Evolutionary conservation across 1,140 invertebrate genomes (phyloP).

Genomic region (Rhagoletis pomonella): DNA sequence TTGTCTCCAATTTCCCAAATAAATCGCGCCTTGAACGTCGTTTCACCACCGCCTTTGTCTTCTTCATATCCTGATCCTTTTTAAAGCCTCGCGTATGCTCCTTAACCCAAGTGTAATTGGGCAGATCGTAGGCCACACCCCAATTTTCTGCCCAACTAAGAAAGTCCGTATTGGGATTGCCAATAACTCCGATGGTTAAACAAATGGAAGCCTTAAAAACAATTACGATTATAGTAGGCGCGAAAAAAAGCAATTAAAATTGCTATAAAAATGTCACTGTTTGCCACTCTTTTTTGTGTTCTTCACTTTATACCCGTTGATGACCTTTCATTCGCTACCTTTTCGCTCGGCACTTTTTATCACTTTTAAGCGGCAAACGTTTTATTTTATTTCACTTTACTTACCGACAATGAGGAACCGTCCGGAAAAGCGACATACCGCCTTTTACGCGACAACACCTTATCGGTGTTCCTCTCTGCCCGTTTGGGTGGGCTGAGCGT

Average conservation of each 20-base stretch:
- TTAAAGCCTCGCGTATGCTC: constrained; percentile 73
- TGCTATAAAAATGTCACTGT: neutral
- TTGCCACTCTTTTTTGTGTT: neutral
- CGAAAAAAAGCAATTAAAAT: neutral
- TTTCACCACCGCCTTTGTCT: constrained; percentile 75
- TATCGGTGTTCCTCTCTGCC: neutral
- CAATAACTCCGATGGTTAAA: constrained; percentile 70
- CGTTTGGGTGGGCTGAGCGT: neutral
- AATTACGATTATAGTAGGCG: constrained; percentile 34
- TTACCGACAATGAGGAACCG: constrained; percentile 73
- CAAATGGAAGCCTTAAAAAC: constrained; percentile 68
- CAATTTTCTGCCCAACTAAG: constrained; percentile 78
- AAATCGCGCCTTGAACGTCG: constrained; percentile 81
- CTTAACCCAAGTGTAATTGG: constrained; percentile 80
- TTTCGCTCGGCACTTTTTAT: neutral
- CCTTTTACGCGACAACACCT: constrained; percentile 64
- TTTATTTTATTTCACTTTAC: constrained; percentile 57
- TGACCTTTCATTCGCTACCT: too few species aligned
- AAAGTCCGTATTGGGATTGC: constrained; percentile 69
- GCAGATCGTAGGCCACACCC: constrained; percentile 85
- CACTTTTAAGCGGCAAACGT: neutral
- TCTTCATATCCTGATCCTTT: constrained; percentile 59
- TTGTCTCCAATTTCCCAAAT: constrained; percentile 81
- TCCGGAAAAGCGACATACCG: constrained; percentile 74
- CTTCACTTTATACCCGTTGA: too few species aligned